Conservation (phyloP, 2,888 invertebrate genomes). For the Yponomeuta malinellus region DNA sequence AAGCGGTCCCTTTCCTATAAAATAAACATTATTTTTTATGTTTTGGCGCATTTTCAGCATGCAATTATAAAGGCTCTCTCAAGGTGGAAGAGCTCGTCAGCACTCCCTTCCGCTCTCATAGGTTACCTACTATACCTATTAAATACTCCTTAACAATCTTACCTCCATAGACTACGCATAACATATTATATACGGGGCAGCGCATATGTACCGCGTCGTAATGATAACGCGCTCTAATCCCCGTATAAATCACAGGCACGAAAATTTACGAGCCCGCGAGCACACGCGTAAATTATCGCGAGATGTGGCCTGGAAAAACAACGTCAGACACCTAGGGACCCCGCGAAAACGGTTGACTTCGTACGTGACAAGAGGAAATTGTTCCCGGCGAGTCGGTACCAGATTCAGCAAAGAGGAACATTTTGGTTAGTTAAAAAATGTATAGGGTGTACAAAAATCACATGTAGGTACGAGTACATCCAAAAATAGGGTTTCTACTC, state of each 20-base stretch:
- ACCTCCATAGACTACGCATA: slow-evolving; percentile 25
- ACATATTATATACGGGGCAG: slow-evolving; percentile 13
- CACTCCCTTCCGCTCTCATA: no score
- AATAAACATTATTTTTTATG: background rate
- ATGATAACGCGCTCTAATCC: slow-evolving; percentile 62
- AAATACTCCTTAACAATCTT: background rate
- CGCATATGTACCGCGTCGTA: slow-evolving; percentile 25
- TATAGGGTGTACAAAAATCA: no score
- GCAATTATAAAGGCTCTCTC: no score
- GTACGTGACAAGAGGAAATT: background rate
- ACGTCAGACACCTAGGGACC: slow-evolving; percentile 17
- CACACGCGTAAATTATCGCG: slow-evolving; percentile 57
- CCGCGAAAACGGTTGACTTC: slow-evolving; percentile 8
- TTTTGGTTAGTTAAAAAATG: no score
- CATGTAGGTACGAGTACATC: no score
- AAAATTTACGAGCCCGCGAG: slow-evolving; percentile 60
- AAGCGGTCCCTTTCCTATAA: background rate
- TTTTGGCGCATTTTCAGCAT: no score
- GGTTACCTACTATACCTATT: background rate
- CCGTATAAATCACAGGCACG: slow-evolving; percentile 60
- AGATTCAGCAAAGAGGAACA: no score
- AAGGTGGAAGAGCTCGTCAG: no score
- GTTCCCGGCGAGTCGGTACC: no score
- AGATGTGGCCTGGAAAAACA: slow-evolving; percentile 40
- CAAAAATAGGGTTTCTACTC: no score